Conservation (phyloP, 2,888 invertebrate genomes). For the Machimus rusticus region DNA sequence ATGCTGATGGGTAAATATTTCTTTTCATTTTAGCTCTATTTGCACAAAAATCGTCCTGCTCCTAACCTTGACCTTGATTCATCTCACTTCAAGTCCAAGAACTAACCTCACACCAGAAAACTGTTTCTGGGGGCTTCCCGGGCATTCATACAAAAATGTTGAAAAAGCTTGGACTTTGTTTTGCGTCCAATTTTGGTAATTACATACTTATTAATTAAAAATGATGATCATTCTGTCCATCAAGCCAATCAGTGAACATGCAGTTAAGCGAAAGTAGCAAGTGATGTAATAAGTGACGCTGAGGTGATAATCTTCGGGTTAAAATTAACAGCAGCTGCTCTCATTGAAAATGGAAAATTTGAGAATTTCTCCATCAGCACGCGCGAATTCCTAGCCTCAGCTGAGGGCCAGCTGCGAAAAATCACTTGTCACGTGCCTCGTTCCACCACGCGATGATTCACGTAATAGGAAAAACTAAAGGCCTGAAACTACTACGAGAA, state of each 20-base stretch:
- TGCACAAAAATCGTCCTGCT: neutral
- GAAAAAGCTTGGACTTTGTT: neutral
- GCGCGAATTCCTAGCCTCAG: neutral
- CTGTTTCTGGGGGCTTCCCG: neutral
- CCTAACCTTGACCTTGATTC: slow-evolving; percentile 8
- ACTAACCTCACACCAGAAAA: neutral
- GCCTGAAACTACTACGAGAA: neutral
- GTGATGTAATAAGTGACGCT: neutral
- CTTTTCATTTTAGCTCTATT: neutral
- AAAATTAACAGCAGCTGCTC: neutral
- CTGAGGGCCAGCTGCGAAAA: neutral
- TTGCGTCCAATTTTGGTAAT: neutral
- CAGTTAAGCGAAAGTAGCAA: neutral
- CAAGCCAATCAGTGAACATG: neutral
- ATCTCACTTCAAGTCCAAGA: neutral
- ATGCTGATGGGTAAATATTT: slow-evolving; percentile 71
- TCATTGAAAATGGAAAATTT: neutral
- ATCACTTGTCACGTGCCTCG: neutral
- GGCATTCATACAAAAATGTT: neutral
- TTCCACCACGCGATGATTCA: neutral
- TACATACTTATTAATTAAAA: neutral
- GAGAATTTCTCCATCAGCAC: neutral
- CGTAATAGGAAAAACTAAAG: neutral
- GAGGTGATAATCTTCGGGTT: neutral
- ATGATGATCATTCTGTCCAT: neutral